These are phyloP conservation scores for Mixornis gularis DNA, from an alignment of 2,113 vertebrate species.

Conservation along the genomic window DNA sequence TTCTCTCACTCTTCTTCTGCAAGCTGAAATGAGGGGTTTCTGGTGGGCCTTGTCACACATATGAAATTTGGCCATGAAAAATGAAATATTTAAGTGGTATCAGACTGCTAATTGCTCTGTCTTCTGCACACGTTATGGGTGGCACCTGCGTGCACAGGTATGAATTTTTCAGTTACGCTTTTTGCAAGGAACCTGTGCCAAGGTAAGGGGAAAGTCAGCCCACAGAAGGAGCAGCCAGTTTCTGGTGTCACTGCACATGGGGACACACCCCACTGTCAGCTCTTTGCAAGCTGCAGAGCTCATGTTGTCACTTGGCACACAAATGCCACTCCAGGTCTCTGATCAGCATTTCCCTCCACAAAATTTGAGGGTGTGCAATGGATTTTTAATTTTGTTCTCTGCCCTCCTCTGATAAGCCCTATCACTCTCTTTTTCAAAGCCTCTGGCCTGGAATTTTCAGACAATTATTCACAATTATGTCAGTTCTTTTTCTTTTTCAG, in stretches of 20 bases:
- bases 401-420: not conserved
- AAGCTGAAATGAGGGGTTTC: not conserved
- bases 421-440: not conserved
- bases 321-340: not conserved
- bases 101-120: not conserved
- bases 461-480: not conserved
- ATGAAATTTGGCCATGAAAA: not conserved
- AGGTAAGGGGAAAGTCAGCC: not conserved
- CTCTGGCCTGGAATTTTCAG: not conserved
- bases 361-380: not conserved
- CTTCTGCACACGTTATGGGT: fast-evolving
- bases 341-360: not conserved
- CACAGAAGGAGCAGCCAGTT: not conserved
- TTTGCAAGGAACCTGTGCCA: not conserved
- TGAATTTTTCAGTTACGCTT: not conserved
- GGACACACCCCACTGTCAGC: not conserved
- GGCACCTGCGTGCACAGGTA: not conserved
- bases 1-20: not conserved
- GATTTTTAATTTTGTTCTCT: not conserved
- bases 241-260: not conserved
- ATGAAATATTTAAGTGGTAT: not conserved
- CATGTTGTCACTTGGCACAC: not conserved
- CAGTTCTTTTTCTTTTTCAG: not conserved
- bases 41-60: not conserved
- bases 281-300: not conserved